Percentiles rank a stretch among this genome's conserved stretches.
Evolutionary conservation across 2,797 vertebrate genomes (phyloP).

Genomic region (Chaetodon trifasciatus): DNA sequence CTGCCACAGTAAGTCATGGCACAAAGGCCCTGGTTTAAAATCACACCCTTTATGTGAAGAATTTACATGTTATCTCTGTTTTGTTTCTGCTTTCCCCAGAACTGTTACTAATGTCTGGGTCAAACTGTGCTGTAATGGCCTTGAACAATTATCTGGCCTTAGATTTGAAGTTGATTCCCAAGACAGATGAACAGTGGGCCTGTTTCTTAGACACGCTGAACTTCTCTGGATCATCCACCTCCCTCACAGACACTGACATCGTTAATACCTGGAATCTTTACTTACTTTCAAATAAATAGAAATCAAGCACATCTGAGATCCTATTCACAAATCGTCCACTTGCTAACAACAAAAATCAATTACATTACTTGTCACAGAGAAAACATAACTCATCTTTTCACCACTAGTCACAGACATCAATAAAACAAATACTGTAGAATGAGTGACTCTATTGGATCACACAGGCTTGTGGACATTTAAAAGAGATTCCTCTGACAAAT

Average conservation of each 20-base stretch:
- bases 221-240: background rate
- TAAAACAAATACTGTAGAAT: slow-evolving; percentile 24
- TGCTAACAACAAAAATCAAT: slow-evolving; percentile 28
- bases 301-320: slow-evolving; percentile 1
- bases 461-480: slow-evolving; percentile 36
- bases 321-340: slow-evolving; percentile 9
- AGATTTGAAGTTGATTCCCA: background rate
- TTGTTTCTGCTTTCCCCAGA: background rate
- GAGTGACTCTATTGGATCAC: slow-evolving; percentile 38
- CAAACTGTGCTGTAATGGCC: too few species aligned
- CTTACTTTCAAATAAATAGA: slow-evolving; percentile 19
- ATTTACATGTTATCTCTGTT: background rate
- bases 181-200: background rate
- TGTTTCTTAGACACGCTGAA: too few species aligned
- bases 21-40: background rate
- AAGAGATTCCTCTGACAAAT: slow-evolving; percentile 50
- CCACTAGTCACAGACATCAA: slow-evolving; percentile 18
- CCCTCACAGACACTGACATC: background rate
- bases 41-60: background rate
- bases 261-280: background rate
- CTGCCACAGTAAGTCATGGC: background rate
- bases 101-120: background rate
- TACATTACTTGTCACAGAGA: background rate
- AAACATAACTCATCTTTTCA: slow-evolving; percentile 22
- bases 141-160: background rate